Conservation (phyloP, 2,797 vertebrate species). For the Diplodus puntazzo region DNA sequence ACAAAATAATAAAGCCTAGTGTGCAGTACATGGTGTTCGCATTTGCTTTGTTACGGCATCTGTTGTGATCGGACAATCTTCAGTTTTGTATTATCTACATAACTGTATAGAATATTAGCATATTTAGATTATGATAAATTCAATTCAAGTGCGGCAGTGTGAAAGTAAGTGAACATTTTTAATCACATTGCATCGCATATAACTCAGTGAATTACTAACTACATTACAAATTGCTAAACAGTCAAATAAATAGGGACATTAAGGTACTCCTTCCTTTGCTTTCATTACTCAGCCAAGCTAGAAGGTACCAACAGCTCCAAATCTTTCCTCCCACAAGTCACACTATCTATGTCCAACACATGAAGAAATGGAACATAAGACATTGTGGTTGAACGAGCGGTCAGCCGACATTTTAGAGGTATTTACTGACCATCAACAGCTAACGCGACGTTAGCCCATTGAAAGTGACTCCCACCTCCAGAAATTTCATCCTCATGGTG, state of each 20-base stretch:
- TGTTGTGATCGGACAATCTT: slow-evolving; percentile 14
- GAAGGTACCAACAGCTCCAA: neutral
- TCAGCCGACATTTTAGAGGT: neutral
- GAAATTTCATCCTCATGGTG: too few relatives aligned
- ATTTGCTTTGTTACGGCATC: slow-evolving; percentile 37
- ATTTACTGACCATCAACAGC: neutral
- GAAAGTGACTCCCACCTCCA: too few relatives aligned
- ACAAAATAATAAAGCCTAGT: slow-evolving; percentile 32
- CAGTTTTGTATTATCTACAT: neutral
- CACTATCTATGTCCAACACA: neutral
- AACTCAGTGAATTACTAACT: neutral
- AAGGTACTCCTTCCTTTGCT: neutral
- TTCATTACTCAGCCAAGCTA: neutral
- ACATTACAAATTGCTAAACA: neutral
- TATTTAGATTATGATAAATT: neutral
- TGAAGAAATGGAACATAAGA: neutral
- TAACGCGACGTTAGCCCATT: neutral
- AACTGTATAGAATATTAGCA: neutral
- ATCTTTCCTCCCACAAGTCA: neutral
- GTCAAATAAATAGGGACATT: neutral
- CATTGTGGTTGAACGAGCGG: neutral
- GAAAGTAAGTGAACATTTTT: neutral
- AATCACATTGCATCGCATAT: neutral
- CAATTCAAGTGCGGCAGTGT: neutral
- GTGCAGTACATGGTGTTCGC: slow-evolving; percentile 16